Evolutionary conservation across 2,113 vertebrate species (phyloP), one percentile per base, ranked within the genome.

Genomic region (Sorex fumeus): DNA sequence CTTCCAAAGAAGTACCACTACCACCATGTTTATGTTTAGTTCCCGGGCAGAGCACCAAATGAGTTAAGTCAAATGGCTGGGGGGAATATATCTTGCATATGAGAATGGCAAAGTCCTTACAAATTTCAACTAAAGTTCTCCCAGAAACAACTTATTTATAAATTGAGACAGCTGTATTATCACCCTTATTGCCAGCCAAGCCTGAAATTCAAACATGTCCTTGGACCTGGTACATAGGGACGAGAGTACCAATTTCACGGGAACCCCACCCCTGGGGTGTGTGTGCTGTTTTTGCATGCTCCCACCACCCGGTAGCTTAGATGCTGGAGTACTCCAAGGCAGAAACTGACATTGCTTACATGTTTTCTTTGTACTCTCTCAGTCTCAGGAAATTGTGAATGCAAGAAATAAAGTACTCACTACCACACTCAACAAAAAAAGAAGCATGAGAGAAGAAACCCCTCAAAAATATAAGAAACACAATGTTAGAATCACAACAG

Each of bases 321-420:
- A 36, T 60, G 64, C 60, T 5, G 3, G 57, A n/a, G 60, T 19
- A 36, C 82, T 77, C 34, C 60, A 28, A 66, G 85, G 60, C 53
- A 4, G 81, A 79, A 43, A n/a, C 12, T 9, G 3, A 13, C 27
- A 88, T 70, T 53, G 34, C 75, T 87, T 88, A 79, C 90, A 71
- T 75, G 64, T 76, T n/a, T 87, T 78, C 86, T 28, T 1, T 19
- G 78, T 62, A 34, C 27, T 28, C 36, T 47, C 15, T 40, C 93
- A 72, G 84, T 66, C 40, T 66, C 32, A 34, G 71, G 3, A 75
- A 79, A 84, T 5, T 80, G 87, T 69, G 84, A 94, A 79, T 50
- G 93, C 82, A 30, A 71, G 66, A 74, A 88, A 60, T 3, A 67
- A n/a, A n/a, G n/a, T n/a, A n/a, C n/a, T n/a, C n/a, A n/a, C n/a